A percentile compares a stretch with the other conserved stretches of the same genome.
Evolutionary conservation across 2,797 vertebrate genomes (phyloP).

Genomic region (Phrynocephalus guinanensis): DNA sequence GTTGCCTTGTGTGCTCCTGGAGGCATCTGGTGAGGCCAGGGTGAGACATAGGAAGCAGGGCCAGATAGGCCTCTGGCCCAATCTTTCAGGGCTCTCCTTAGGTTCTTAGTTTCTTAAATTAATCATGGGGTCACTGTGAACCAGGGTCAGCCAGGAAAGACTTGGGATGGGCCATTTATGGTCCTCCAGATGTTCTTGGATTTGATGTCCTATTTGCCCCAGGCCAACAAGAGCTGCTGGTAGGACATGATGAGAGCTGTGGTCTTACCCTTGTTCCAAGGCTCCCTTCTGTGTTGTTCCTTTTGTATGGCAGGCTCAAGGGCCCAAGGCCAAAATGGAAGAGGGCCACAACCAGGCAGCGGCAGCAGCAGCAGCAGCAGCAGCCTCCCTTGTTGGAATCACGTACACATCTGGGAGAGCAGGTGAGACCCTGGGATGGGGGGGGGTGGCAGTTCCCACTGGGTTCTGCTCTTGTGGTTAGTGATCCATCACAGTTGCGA

Average conservation of each 20-base stretch:
- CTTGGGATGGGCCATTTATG: neutral
- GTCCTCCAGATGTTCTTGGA: neutral
- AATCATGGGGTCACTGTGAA: no score
- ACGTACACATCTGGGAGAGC: fast-evolving
- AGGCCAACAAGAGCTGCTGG: neutral
- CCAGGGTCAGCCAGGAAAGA: no score
- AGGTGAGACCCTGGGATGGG: constrained; percentile 39
- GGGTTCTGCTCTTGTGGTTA: neutral
- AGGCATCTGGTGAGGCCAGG: no score
- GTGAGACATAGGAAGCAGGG: no score
- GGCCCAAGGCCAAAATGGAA: fast-evolving
- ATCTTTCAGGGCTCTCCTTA: no score
- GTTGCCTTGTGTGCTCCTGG: no score
- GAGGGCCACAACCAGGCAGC: fast-evolving
- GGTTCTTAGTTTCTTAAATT: no score
- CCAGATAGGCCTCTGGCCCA: no score
- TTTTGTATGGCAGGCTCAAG: fast-evolving
- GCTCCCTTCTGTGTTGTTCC: fast-evolving
- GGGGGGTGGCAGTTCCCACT: fast-evolving
- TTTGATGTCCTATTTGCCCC: neutral
- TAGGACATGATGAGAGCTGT: no score
- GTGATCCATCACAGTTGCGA: neutral
- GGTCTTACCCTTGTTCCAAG: neutral
- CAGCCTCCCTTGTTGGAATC: fast-evolving
- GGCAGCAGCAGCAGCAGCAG: fast-evolving